Percentiles rank a stretch among this genome's conserved stretches.
Evolutionary conservation across 2,113 vertebrate species (phyloP).

Genomic region (Scatophagus argus): DNA sequence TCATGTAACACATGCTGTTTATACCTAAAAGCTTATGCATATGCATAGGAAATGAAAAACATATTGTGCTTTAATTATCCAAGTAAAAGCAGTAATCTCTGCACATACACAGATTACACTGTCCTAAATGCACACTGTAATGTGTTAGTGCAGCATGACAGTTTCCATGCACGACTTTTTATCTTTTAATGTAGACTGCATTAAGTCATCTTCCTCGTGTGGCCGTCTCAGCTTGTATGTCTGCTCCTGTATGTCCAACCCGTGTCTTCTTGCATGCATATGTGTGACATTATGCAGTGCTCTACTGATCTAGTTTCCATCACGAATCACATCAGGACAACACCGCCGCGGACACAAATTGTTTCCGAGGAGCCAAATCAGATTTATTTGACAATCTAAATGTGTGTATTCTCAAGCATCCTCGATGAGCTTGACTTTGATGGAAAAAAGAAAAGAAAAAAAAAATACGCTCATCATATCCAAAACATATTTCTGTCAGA

Average conservation of each 20-base stretch:
- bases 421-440: conserved; percentile 23
- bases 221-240: neutral
- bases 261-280: neutral
- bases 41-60: neutral
- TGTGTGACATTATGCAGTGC: neutral
- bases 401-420: neutral
- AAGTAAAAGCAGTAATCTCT: neutral
- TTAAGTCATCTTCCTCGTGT: neutral
- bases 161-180: neutral
- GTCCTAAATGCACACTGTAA: neutral
- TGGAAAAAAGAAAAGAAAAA: too few species aligned
- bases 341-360: neutral
- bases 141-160: neutral
- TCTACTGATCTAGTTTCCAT: conserved; percentile 7
- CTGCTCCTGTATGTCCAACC: neutral
- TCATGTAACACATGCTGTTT: neutral
- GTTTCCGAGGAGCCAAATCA: conserved; percentile 4
- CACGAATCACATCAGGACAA: neutral
- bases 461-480: neutral
- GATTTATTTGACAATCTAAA: conserved; percentile 15
- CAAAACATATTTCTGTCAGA: conserved; percentile 45
- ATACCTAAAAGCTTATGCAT: neutral
- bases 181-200: conserved; percentile 23
- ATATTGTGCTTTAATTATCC: neutral
- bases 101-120: neutral